Evolutionary conservation across 2,113 vertebrate genomes (phyloP).

Genomic region (Rhinopomastus cyanomelas): DNA sequence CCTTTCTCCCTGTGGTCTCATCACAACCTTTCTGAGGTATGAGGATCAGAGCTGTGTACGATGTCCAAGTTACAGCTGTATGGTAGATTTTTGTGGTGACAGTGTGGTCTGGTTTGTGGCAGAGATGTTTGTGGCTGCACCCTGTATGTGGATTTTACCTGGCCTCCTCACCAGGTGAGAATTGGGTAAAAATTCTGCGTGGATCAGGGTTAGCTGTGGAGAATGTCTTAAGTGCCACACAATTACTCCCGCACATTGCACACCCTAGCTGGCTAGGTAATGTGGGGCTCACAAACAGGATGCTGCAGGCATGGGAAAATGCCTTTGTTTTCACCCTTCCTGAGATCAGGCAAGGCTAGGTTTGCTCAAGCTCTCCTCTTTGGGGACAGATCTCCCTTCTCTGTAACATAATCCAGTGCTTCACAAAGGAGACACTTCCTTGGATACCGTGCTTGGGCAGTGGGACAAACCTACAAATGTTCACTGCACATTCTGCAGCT

Average conservation of each 20-base stretch:
- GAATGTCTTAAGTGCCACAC: not conserved
- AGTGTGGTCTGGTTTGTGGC: rapidly evolving
- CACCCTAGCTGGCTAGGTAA: not conserved
- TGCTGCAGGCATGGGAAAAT: not conserved
- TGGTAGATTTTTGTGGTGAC: not conserved
- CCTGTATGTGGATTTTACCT: not conserved
- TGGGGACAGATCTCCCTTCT: not conserved
- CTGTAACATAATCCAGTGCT: not conserved
- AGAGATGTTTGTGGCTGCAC: too few species aligned
- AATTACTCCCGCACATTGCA: not conserved
- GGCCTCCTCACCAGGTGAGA: not conserved
- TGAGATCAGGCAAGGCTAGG: not conserved
- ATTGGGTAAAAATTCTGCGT: not conserved
- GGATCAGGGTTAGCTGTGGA: not conserved
- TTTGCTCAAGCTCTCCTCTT: not conserved
- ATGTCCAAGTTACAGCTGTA: not conserved
- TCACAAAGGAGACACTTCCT: not conserved
- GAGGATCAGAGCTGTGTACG: not conserved
- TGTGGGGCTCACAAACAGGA: not conserved
- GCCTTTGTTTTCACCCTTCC: not conserved
- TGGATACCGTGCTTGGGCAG: not conserved
- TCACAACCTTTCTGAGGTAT: not conserved
- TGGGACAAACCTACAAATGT: not conserved
- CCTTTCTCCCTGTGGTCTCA: not conserved
- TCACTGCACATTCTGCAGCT: not conserved